These are phyloP conservation scores for Nymphalis c-album DNA, from an alignment of 2,888 invertebrate species.

Conservation along the genomic window DNA sequence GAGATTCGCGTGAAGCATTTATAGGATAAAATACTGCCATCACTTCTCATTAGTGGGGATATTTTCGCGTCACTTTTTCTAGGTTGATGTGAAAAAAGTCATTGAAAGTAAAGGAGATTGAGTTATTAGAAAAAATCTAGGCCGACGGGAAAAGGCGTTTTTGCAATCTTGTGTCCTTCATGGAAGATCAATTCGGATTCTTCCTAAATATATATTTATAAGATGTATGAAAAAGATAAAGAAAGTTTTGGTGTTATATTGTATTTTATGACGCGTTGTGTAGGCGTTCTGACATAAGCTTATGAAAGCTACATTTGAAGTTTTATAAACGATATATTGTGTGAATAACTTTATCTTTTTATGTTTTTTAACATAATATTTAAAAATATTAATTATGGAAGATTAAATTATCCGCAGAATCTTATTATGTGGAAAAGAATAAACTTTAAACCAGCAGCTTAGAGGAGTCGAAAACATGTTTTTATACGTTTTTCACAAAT, in stretches of 20 bases:
- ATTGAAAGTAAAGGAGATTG: constrained; percentile 6
- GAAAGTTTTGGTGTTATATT: constrained; percentile 1
- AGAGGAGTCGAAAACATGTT: too few relatives aligned
- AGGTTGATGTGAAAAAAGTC: constrained; percentile 2
- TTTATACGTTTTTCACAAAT: too few relatives aligned
- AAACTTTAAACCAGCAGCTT: too few relatives aligned
- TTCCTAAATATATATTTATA: neutral
- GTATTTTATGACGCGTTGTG: neutral
- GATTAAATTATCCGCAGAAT: too few relatives aligned
- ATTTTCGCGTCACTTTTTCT: constrained; percentile 7
- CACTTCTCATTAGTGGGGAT: constrained; percentile 10
- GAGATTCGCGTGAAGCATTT: neutral
- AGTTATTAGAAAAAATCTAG: constrained; percentile 9
- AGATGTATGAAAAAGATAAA: neutral
- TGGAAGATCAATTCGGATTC: neutral
- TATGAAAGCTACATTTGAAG: too few relatives aligned
- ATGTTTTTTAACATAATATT: too few relatives aligned
- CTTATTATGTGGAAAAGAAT: too few relatives aligned
- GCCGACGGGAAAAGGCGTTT: neutral
- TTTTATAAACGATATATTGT: too few relatives aligned
- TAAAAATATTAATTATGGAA: too few relatives aligned
- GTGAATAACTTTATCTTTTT: too few relatives aligned
- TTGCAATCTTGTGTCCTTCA: constrained; percentile 4
- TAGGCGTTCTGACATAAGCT: too few relatives aligned
- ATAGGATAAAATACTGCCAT: constrained; percentile 4